Evolutionary conservation across 2,888 invertebrate species (phyloP).

Genomic region (Bombylius major): DNA sequence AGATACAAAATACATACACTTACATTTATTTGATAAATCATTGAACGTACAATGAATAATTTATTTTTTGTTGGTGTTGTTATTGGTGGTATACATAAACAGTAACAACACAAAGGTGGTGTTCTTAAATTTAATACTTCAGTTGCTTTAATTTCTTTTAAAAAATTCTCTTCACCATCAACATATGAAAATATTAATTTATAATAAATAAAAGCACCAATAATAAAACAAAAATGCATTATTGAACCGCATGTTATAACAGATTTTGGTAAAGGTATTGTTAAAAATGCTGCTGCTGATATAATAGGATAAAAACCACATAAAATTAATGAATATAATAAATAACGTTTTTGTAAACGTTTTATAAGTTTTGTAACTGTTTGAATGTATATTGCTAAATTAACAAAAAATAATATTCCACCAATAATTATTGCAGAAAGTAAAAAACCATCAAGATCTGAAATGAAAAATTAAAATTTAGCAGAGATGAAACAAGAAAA

Average conservation of each 20-base stretch:
- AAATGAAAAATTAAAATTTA: background rate
- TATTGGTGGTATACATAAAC: no score
- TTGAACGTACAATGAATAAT: no score
- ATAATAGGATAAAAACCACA: conserved; percentile 30
- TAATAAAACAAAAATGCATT: conserved; percentile 31
- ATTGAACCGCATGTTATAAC: conserved; percentile 32
- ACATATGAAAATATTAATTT: conserved; percentile 32
- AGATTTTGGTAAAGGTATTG: conserved; percentile 28
- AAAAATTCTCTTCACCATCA: conserved; percentile 27
- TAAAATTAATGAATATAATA: conserved; percentile 21
- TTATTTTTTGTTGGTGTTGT: no score
- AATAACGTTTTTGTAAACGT: conserved; percentile 19
- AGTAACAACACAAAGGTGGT: no score
- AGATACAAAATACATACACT: no score
- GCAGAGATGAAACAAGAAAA: background rate
- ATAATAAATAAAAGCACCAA: conserved; percentile 28
- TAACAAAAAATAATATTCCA: conserved; percentile 24
- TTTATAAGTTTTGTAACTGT: conserved; percentile 22
- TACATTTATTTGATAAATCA: no score
- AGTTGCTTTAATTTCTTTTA: conserved; percentile 34
- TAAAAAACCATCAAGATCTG: conserved; percentile 30
- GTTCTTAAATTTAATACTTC: conserved; percentile 28
- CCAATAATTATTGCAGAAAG: conserved; percentile 27
- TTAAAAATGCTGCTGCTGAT: conserved; percentile 26
- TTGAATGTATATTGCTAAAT: conserved; percentile 26